Evolutionary conservation across 2,797 vertebrate genomes (phyloP), one percentile per base, ranked within the genome.

Genomic region (Heliangelus exortis): DNA sequence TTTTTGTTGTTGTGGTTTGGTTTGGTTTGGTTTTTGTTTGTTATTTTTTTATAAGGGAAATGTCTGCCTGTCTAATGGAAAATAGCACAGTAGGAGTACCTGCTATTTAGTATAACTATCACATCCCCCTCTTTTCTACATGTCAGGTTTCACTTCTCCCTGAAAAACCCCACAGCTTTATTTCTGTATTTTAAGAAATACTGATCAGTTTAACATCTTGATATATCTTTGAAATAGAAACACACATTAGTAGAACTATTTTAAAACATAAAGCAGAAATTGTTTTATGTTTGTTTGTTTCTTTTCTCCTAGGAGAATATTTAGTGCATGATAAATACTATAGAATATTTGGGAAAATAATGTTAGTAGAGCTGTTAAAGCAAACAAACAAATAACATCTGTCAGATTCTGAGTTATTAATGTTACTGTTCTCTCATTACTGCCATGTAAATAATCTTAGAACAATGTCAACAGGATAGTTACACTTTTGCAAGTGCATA

Each of bases 171-270:
- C 3, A 1, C 2, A 55, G 1, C 3, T 83, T 91, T 73, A 57
- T 65, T 76, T 76, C 22, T 61, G 18, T 47, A 54, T 41, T 54
- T 94, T 51, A 89, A 67, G 17, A 74, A 71, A 62, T 14, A 84
- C 1, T 54, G 33, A 66, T 28, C 2, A 51, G 7, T 71, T 82
- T 36, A 33, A 57, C 23, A 36, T 75, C 6, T 50, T 58, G 4
- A 20, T 39, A n/a, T 25, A 25, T 18, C 5, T 75, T 3, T 48
- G 78, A 71, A 71, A 26, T 18, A 63, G 15, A 72, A 75, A 62
- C 2, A 63, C 6, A 21, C 0, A 3, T 47, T 34, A 34, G 7
- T n/a, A 81, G 66, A 62, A 1, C 2, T 6, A 47, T 43, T 19
- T 74, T 47, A 74, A 78, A 78, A 39, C 7, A 15, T 6, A 51